These are phyloP conservation scores for Mormyrus hasselquistii DNA, from an alignment of 2,797 vertebrate genomes.

Conservation along the genomic window DNA sequence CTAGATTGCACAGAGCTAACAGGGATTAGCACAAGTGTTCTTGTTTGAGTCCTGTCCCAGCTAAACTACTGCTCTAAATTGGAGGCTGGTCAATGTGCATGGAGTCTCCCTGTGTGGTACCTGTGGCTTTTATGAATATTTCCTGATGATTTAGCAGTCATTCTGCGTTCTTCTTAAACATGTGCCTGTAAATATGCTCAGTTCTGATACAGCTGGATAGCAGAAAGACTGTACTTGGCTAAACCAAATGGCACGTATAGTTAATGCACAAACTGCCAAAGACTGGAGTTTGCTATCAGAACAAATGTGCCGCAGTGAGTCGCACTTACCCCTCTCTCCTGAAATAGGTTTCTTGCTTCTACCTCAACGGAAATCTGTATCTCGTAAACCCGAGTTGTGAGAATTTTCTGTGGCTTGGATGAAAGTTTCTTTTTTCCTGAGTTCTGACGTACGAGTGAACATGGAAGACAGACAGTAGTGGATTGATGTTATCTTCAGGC, in stretches of 20 bases:
- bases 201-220: background rate
- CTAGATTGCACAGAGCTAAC: background rate
- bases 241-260: slow-evolving; percentile 22
- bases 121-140: slow-evolving; percentile 6
- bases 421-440: background rate
- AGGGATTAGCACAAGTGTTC: background rate
- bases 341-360: slow-evolving; percentile 23
- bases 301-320: background rate
- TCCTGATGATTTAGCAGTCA: background rate
- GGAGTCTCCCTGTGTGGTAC: background rate
- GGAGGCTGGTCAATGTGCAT: background rate
- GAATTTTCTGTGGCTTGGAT: background rate
- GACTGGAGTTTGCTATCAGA: slow-evolving; percentile 8
- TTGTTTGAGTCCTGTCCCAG: background rate
- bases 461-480: background rate
- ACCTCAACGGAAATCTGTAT: slow-evolving; percentile 22
- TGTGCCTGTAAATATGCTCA: slow-evolving; percentile 20
- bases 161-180: slow-evolving; percentile 1
- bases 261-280: slow-evolving; percentile 25
- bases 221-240: background rate
- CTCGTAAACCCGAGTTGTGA: slow-evolving; percentile 3
- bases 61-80: background rate
- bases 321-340: background rate
- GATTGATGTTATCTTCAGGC: background rate
- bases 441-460: background rate